Conservation (phyloP, 1,140 invertebrate species). For the Rhynchophorus ferrugineus region DNA sequence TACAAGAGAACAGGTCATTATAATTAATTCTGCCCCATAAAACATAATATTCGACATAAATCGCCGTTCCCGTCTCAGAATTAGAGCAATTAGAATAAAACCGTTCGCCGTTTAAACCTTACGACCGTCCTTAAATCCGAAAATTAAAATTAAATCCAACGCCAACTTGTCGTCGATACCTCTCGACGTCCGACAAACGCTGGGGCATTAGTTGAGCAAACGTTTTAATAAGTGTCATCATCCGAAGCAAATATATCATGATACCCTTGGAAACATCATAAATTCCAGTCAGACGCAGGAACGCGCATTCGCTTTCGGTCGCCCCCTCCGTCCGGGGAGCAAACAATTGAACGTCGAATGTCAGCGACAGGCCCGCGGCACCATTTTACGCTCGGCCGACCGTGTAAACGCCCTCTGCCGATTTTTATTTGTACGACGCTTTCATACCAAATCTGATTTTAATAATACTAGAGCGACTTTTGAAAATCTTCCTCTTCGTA, state of each 20-base stretch:
- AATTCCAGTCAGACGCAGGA: conserved; percentile 38
- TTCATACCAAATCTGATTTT: conserved; percentile 17
- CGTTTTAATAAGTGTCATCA: conserved; percentile 41
- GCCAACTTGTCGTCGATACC: neutral
- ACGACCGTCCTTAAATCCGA: too few species aligned
- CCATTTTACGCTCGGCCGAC: conserved; percentile 35
- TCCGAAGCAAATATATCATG: conserved; percentile 36
- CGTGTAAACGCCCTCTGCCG: conserved; percentile 24
- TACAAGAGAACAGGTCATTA: too few species aligned
- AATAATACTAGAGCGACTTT: too few species aligned
- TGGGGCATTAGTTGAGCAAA: conserved; percentile 32
- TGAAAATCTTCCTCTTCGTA: too few species aligned
- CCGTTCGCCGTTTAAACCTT: too few species aligned
- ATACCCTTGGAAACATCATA: conserved; percentile 35
- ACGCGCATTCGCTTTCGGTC: conserved; percentile 9
- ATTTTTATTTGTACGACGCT: conserved; percentile 19
- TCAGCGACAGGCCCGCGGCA: conserved; percentile 36
- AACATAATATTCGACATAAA: too few species aligned
- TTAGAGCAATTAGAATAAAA: too few species aligned
- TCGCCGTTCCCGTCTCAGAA: too few species aligned
- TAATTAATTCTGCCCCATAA: too few species aligned
- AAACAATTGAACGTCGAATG: conserved; percentile 38
- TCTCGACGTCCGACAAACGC: conserved; percentile 3
- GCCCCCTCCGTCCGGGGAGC: conserved; percentile 13
- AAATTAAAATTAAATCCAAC: neutral